phyloP scores from a whole-genome alignment of 2,888 invertebrate species.

The Dasypogon diadema region DNA sequence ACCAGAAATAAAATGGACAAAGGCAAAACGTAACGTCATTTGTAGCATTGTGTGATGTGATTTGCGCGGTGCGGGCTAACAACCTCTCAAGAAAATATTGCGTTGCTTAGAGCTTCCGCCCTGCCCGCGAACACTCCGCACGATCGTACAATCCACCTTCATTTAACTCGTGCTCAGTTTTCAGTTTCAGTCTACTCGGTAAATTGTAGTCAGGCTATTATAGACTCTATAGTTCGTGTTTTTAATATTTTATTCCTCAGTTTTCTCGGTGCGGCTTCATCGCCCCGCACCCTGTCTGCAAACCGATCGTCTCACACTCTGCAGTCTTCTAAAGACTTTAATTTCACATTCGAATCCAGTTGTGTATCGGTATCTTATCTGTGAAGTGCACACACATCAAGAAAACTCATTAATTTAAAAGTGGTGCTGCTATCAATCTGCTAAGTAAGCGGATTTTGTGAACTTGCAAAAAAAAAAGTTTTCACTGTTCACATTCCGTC shows the following conservation, averaged over 20 bases:
- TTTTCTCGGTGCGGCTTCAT: background rate
- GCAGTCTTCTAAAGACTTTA: conserved; percentile 4
- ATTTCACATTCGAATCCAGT: conserved; percentile 42
- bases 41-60: conserved; percentile 43
- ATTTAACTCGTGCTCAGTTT: conserved; percentile 21
- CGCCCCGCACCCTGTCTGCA: background rate
- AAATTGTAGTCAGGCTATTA: conserved; percentile 32
- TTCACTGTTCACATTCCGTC: conserved; percentile 32
- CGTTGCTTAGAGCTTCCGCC: conserved; percentile 32
- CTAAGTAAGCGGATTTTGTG: conserved; percentile 42
- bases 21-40: conserved; percentile 42
- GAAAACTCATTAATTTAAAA: conserved; percentile 44
- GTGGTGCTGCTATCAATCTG: conserved; percentile 27
- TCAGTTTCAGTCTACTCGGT: conserved; percentile 31
- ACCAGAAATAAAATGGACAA: conserved; percentile 50
- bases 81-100: conserved; percentile 50
- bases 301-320: background rate
- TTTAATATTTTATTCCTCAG: conserved; percentile 42
- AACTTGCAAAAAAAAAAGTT: conserved; percentile 28
- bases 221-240: conserved; percentile 41
- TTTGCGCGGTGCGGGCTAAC: conserved; percentile 50
- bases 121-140: conserved; percentile 3
- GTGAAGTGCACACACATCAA: conserved; percentile 43
- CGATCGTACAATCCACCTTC: conserved; percentile 1
- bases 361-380: conserved; percentile 43